Base-by-base conservation (phyloP, 2,113 vertebrate species). In the Python bivittatus region DNA sequence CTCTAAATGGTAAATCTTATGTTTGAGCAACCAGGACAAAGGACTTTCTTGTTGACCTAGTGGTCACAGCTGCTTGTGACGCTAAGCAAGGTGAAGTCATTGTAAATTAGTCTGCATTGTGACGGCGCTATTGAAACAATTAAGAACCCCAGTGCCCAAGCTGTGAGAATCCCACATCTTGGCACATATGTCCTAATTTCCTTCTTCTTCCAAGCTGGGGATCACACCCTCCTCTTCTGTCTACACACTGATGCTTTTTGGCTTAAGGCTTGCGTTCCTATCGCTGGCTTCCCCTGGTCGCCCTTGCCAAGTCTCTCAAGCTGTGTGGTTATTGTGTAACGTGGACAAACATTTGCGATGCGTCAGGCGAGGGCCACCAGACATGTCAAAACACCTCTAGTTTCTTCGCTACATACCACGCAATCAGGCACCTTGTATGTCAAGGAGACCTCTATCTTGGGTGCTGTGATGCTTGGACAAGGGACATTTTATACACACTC, bases 381-480 rank as follows among this genome's bases (percentile, higher is more conserved):
- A 97, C 93, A 94, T 96, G 96, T 96, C 96, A 94, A 94, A 96
- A 96, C 95, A 94, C 95, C 95, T 94, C 94, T 95, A 94, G 93
- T 95, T 94, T 91, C 95, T 96, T 53, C 94, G 96, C 94, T 94
- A 94, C 95, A 93, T 95, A 94, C 96, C 96, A 93, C 92, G 93
- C 56, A 0, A 95, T 95, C 91, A 93, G 96, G 95, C 88, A 93
- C 95, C 96, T 97, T 96, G 96, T 96, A 96, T 1, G 9, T 93
- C 0, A 12, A 96, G 94, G 93, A 94, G 93, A 10, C 4, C 4
- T 56, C 91, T 93, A 94, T 95, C 94, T 92, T 91, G 95, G 95
- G 94, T 92, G 17, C 68, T 0, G 94, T 87, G 93, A 95, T 93
- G 22, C 95, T 95, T 94, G 95, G 92, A 88, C 93, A 90, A 92